Evolutionary conservation across 2,888 invertebrate species (phyloP), one percentile per base, ranked within the genome.

Genomic region (Acleris holmiana): DNA sequence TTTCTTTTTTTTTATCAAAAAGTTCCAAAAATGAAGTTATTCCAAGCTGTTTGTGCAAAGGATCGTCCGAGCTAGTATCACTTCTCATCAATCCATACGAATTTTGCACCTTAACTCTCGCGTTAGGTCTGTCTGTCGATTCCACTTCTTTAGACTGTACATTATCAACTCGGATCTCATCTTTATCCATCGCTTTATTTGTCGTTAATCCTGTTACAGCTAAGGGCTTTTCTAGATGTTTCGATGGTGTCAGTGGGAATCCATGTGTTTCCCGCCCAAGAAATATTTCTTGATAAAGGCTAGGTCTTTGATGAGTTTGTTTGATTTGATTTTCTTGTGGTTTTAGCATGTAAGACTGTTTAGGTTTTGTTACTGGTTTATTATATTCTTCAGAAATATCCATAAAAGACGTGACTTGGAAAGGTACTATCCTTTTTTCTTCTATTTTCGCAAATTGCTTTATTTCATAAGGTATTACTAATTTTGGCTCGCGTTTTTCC

Each of bases 331-430:
- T 19, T 53, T 35, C 4, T 46, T n/a, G n/a, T 46, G n/a, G n/a
- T 55, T 46, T 55, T 17, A 55, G 19, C 40, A 53, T n/a, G n/a
- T 44, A 2, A 25, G n/a, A 35, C 40, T 19, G 15, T 55, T 41
- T 55, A 55, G 13, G 17, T 23, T 55, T 55, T 18, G 8, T 15
- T 17, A 44, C 17, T n/a, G 21, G 44, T 44, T 44, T 44, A 19
- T n/a, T 6, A 21, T 44, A 35, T 35, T 35, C 35, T 35, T 35
- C 2, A 10, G 13, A 35, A 35, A 35, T 35, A 35, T 13, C 35
- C 35, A 35, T 13, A 13, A 35, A 35, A 13, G 35, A 35, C 8
- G 35, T 13, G 13, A 35, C 35, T 35, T 35, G 10, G 13, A 35
- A 10, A 13, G 35, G 35, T 35, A 35, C 35, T 13, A 35, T 35